These are phyloP conservation scores for Mareca penelope DNA, from an alignment of 2,797 vertebrate genomes.

Conservation along the genomic window DNA sequence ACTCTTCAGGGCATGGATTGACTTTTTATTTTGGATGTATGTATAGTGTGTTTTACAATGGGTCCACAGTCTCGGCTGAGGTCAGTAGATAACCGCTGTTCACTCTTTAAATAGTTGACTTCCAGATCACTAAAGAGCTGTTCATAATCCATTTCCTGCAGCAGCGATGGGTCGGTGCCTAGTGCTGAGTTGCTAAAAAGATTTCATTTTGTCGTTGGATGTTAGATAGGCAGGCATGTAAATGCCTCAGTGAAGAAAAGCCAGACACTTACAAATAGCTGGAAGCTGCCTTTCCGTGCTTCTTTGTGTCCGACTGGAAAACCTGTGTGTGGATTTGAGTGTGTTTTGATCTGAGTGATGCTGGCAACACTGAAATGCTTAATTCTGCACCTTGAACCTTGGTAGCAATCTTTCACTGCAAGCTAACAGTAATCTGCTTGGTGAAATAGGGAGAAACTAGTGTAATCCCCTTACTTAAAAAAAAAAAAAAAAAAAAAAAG, in stretches of 20 bases:
- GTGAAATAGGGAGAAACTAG: neutral
- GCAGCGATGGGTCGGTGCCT: neutral
- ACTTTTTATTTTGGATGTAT: neutral
- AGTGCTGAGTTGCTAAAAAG: neutral
- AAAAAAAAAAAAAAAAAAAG: neutral
- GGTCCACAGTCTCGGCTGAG: constrained; percentile 7
- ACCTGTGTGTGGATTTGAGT: neutral
- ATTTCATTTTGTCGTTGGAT: neutral
- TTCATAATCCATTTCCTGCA: constrained; percentile 40
- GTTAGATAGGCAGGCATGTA: neutral
- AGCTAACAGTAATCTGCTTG: neutral
- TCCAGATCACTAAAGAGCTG: neutral
- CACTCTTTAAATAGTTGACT: neutral
- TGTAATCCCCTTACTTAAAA: neutral
- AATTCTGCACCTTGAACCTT: neutral
- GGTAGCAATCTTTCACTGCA: neutral
- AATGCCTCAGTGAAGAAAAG: neutral
- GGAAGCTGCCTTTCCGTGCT: neutral
- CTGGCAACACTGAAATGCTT: neutral
- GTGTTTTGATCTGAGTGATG: neutral
- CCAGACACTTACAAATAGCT: neutral
- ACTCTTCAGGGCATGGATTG: neutral
- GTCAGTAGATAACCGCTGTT: constrained; percentile 4
- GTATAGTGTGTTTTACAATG: constrained; percentile 19
- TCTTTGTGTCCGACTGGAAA: neutral